Evolutionary conservation across 2,888 invertebrate species (phyloP).

Genomic region (Chrysolina oricalcia): DNA sequence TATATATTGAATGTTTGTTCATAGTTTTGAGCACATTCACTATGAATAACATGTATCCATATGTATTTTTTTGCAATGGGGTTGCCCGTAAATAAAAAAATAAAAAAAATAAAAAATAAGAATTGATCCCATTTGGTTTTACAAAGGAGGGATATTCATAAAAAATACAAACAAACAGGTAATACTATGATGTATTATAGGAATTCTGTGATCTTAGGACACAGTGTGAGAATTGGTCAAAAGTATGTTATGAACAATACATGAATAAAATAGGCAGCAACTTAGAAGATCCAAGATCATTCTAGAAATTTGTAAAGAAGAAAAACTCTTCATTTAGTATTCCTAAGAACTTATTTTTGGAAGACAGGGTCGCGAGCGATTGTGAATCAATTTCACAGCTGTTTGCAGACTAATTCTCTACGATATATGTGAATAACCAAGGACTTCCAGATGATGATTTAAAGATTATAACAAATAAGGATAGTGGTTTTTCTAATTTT

Average conservation of each 20-base stretch:
- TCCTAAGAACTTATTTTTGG: slow-evolving; percentile 2
- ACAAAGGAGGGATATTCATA: too few relatives aligned
- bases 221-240: slow-evolving; percentile 11
- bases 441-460: not conserved
- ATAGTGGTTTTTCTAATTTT: too few relatives aligned
- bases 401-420: slow-evolving; percentile 18
- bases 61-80: too few relatives aligned
- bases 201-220: slow-evolving; percentile 9
- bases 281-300: slow-evolving; percentile 1
- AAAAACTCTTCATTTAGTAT: not conserved
- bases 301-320: slow-evolving; percentile 5
- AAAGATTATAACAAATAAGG: not conserved
- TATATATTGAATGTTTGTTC: too few relatives aligned
- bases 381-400: too few relatives aligned
- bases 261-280: slow-evolving; percentile 5
- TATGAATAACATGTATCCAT: too few relatives aligned
- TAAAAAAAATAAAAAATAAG: too few relatives aligned
- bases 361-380: slow-evolving; percentile 16
- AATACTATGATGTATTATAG: slow-evolving; percentile 20
- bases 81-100: too few relatives aligned
- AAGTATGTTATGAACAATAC: slow-evolving; percentile 13
- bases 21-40: too few relatives aligned
- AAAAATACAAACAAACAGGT: slow-evolving; percentile 17
- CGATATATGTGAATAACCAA: slow-evolving; percentile 8
- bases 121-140: too few relatives aligned